Percentiles rank a stretch among this genome's conserved stretches.
Conservation (phyloP, 2,797 vertebrate genomes). For the Acipenser ruthenus region DNA sequence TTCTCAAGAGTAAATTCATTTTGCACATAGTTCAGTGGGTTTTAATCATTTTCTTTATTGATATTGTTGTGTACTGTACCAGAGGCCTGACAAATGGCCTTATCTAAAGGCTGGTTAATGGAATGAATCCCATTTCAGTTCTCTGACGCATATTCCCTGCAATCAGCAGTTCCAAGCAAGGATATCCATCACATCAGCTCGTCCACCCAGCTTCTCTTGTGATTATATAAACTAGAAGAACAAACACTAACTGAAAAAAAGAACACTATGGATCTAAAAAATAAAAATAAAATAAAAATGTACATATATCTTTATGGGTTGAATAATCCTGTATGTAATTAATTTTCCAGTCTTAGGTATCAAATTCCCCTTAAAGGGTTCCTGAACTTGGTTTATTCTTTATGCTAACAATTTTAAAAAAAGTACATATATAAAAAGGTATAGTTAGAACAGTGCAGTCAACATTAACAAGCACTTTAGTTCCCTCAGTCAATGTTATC, state of each 20-base stretch:
- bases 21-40: slow-evolving; percentile 30
- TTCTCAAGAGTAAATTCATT: slow-evolving; percentile 30
- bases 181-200: slow-evolving; percentile 22
- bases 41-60: slow-evolving; percentile 33
- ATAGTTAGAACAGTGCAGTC: too few species aligned
- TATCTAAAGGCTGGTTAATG: slow-evolving; percentile 25
- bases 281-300: slow-evolving; percentile 3
- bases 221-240: slow-evolving; percentile 2
- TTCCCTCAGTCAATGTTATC: too few species aligned
- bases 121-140: slow-evolving; percentile 27
- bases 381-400: too few species aligned
- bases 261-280: background rate
- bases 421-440: too few species aligned
- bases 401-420: too few species aligned
- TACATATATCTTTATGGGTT: background rate
- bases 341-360: too few species aligned
- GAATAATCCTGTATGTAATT: too few species aligned
- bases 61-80: slow-evolving; percentile 20
- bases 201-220: background rate
- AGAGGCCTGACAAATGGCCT: slow-evolving; percentile 21
- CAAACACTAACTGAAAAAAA: background rate
- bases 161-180: slow-evolving; percentile 22
- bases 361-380: background rate
- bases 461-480: too few species aligned
- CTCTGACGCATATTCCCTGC: slow-evolving; percentile 13